Evolutionary conservation across 37 sponge, comb jelly and placozoan species (phyloP), one percentile per base, ranked within the genome.

Genomic region (Tethya wilhelma): DNA sequence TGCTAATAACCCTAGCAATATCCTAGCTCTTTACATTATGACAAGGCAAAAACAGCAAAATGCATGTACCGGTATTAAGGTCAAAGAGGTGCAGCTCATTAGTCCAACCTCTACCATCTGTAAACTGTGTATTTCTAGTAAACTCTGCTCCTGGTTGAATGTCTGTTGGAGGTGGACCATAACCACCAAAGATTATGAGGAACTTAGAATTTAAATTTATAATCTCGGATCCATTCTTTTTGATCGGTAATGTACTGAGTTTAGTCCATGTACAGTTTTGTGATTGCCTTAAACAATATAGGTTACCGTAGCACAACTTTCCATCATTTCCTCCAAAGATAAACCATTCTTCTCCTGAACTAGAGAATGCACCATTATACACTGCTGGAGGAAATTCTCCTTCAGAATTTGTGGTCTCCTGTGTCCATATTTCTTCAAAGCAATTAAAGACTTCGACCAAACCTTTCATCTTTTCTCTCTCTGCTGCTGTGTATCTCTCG

Each of bases 41-140:
- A 7, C 6, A 7, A n/a, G 9, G 22, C 6, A 60, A 12, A 49
- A 9, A 49, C 14, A 11, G 14, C 20, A 9, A 2, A n/a, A 59
- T 3, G 2, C 41, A 36, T 34, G 8, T 20, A 77, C 66, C 67
- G 44, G 45, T 34, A 22, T 5, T 46, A 53, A 67, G 38, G 67
- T 79, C 59, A 40, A 68, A 68, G 56, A 38, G 2, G 32, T 69
- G 80, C 14, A 69, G 17, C 2, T 80, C 60, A 56, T 69, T 79
- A 23, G 69, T 79, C 69, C 80, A 79, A 14, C 70, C 70, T 31
- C 53, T 56, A 9, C 70, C 60, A 80, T 36, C 55, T 38, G 36
- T 59, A n/a, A 56, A 30, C 8, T 34, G 20, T 19, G 33, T 38
- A 59, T 69, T 25, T 19, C 31, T 42, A 1, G 41, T 64, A 64